These are phyloP conservation scores for Muntiacus reevesi DNA, from an alignment of 2,113 vertebrate species.

Conservation along the genomic window DNA sequence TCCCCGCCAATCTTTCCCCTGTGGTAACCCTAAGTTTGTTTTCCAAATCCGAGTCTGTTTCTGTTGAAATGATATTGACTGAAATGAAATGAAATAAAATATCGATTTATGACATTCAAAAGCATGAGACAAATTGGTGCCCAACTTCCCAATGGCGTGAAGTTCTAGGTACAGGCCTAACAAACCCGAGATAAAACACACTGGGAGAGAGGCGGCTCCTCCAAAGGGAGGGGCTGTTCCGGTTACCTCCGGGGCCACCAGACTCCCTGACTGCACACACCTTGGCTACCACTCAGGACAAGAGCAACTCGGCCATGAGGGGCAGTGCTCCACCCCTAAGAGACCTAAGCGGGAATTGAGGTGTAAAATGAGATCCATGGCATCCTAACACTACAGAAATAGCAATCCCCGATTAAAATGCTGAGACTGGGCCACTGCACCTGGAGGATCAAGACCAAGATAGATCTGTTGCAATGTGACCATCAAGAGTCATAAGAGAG, in stretches of 20 bases:
- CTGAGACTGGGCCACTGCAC: not conserved
- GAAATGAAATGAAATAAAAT: not conserved
- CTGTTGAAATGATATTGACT: not conserved
- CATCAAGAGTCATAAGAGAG: not conserved
- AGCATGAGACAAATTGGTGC: not conserved
- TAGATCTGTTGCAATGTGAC: rapidly evolving
- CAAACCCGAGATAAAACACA: not conserved
- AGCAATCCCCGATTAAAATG: not conserved
- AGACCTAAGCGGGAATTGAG: not conserved
- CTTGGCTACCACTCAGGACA: not conserved
- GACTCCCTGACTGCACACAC: not conserved
- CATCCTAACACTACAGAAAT: not conserved
- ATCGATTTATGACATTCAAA: not conserved
- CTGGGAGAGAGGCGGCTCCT: not conserved
- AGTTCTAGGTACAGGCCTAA: not conserved
- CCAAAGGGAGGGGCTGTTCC: not conserved
- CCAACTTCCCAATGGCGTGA: not conserved
- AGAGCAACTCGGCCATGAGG: not conserved
- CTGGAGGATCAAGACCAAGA: not conserved
- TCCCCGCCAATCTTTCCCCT: not conserved
- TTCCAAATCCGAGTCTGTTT: not conserved
- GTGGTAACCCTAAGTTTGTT: not conserved
- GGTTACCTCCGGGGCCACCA: no score
- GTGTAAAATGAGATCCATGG: not conserved
- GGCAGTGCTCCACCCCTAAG: not conserved